Evolutionary conservation across 2,113 vertebrate species (phyloP), one percentile per base, ranked within the genome.

Genomic region (Oncorhynchus masou): DNA sequence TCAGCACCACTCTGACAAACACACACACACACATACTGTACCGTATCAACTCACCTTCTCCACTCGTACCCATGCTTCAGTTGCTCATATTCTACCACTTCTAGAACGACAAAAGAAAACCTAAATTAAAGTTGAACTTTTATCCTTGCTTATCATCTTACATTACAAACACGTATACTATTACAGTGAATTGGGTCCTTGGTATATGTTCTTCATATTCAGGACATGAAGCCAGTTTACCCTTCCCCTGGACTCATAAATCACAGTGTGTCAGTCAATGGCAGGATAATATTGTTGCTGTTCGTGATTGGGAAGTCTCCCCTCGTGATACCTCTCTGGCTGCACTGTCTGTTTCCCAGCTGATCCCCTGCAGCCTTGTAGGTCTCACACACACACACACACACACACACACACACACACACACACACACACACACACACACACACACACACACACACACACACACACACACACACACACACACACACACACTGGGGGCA

Each of bases 281-380:
- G 87, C 91, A 92, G 91, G 83, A 92, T 91, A 91, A 92, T 91
- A 91, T 92, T 91, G 87, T 92, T 91, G 82, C 87, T 89, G 87
- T 69, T 82, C 81, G 83, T 85, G 88, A 91, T 91, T 90, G 84
- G 83, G 87, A 88, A 79, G 78, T 65, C 80, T 80, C 85, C 71
- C 76, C 79, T 12, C 39, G 68, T 62, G 82, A 51, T 34, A 71
- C 19, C 69, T 64, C 19, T 70, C 57, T 81, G 77, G 65, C 31
- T 68, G 22, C n/a, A 22, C 20, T 29, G 69, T 54, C 51, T 1
- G 71, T 34, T 25, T 67, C 65, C 65, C 65, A 67, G 12, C n/a
- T 64, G 60, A 64, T 64, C 22, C 60, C 60, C 20, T 16, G 24
- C n/a, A n/a, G 8, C 24, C 51, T 54, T 54, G 51, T 54, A 54